Evolutionary conservation across 1,140 invertebrate species (phyloP), one percentile per base, ranked within the genome.

Genomic region (Drosophila pseudoobscura): DNA sequence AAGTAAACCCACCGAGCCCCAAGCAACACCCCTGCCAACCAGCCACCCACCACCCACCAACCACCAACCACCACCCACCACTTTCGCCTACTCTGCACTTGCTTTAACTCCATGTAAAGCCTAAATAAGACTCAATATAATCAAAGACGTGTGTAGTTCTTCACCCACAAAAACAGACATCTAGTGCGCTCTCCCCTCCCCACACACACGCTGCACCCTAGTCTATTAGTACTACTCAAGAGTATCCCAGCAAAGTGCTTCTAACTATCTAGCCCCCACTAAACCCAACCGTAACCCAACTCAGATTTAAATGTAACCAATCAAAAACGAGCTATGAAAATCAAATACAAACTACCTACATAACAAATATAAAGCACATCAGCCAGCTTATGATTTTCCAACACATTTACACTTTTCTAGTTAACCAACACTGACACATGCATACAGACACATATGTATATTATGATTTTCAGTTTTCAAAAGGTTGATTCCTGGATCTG

Each of bases 331-430:
- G 82, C 82, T 87, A 87, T 87, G 83, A 88, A 88, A 77, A 88
- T 89, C 68, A 88, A 88, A 71, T 89, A 84, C 85, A 84, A 89
- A 84, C 51, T 78, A 89, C 57, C 56, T 69, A 72, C 83, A 87
- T 88, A 87, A 84, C 69, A 83, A 89, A 88, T 78, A 88, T 63
- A 89, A 88, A 89, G 83, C 83, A 88, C 83, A 88, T 83, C 55
- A 72, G 79, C 29, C 69, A 64, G 72, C 70, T 69, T 78, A 72
- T 66, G 6, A 71, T 70, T 65, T 60, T 43, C 9, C 9, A 17
- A 78, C 65, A 75, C 56, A 61, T 29, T 41, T 62, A 53, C 49
- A 41, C 51, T 57, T 69, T 44, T 35, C 20, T 69, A 20, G 39
- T 35, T 39, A 53, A 6, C 51, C 6, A 22, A 29, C 7, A n/a